Evolutionary conservation across 2,797 vertebrate species (phyloP), one percentile per base, ranked within the genome.

Genomic region (Tragelaphus eurycerus): DNA sequence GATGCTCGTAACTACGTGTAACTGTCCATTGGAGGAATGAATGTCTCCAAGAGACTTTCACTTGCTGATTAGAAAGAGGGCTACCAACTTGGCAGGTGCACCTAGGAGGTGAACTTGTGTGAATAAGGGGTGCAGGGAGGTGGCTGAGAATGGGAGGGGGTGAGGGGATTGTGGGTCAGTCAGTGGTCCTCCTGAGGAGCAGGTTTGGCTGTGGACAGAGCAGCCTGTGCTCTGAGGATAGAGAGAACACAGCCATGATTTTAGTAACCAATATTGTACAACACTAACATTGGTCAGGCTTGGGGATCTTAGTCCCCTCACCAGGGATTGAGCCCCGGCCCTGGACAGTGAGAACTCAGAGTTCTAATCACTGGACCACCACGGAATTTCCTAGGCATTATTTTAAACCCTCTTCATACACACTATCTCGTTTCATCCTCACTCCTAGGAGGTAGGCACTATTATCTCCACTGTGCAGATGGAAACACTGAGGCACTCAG

Each of bases 1-100:
- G 67, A 11, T 6, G 13, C 46, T 3, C 1, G 4, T 59, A 7
- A 38, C 67, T 38, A n/a, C 0, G 11, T 13, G 9, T 34, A 67
- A 67, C 67, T 38, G 11, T 25, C 29, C 2, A 0, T 2, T 43
- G 79, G 31, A 25, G 7, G 6, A 57, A 93, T 4, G 34, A 29
- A n/a, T 17, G 19, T 17, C n/a, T 78, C 27, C 21, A 21, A 54
- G 59, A 8, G 19, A 25, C 31, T 59, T 48, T 85, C 67, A 52
- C 48, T 48, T 60, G 86, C 67, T 5, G 50, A 93, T 60, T 13
- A 23, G 2, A 31, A 60, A 0, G 5, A 19, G 25, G 82, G 54
- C 81, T 57, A 57, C 82, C 25, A 16, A 29, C 15, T 57, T 59
- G 71, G 50, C 52, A 29, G 3, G 31, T 17, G 55, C 11, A 43